Evolutionary conservation across 2,888 invertebrate species (phyloP), one percentile per base, ranked within the genome.

Genomic region (Nomada ruficornis): DNA sequence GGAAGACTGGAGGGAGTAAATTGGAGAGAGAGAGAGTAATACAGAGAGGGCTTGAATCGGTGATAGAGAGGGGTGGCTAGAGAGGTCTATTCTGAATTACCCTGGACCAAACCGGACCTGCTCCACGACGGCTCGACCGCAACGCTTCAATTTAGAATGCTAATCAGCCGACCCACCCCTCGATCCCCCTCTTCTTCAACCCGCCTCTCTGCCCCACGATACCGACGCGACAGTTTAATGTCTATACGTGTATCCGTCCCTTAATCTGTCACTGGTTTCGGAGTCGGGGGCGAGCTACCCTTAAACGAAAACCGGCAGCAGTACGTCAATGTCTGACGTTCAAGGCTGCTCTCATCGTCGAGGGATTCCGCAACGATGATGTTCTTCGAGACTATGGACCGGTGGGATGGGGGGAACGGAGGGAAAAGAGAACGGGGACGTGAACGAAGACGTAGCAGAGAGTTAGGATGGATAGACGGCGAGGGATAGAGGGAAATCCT

Each of bases 121-220:
- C 84, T 88, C 88, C 88, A 86, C 89, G 85, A 88, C 86, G 88
- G 88, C 89, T 90, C 88, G 88, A 91, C 93, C 92, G 89, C 92
- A 93, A 90, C 91, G 93, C 92, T 93, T 93, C 93, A 93, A 93
- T 93, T 93, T 92, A 92, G 92, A 93, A 93, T 93, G 93, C 93
- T 93, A 93, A 93, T 93, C 92, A 93, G 92, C 87, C 88, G 75
- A 69, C 79, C 83, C 75, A 74, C 82, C 73, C 68, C 67, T 50
- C 74, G 5, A 29, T 10, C 74, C 76, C 68, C 44, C 81, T 85
- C 81, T 57, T 78, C 67, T 5, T 52, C 36, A 71, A 2, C 68
- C 69, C 69, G 23, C 82, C 36, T 42, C 55, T n/a, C 42, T 15
- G 29, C 63, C 15, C 36, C 10, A 77, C 74, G 59, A 52, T 74